Percentiles rank a stretch among this genome's conserved stretches.
phyloP scores from a whole-genome alignment of 2,113 vertebrate genomes.

The Anas platyrhynchos region DNA sequence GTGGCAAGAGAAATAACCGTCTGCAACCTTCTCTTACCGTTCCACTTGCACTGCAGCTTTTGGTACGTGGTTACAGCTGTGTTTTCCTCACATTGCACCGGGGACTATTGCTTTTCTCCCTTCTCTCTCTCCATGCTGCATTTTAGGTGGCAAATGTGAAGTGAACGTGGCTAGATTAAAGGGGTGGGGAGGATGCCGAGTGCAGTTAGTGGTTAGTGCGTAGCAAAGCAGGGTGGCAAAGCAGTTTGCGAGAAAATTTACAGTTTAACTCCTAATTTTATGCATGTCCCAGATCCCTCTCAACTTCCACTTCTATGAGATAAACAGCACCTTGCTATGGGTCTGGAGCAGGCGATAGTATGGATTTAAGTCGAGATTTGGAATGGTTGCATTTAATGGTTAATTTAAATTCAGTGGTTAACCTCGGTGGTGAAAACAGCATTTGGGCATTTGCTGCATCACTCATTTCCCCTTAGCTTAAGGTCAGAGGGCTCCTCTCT shows the following conservation, averaged over 20 bases:
- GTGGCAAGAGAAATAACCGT: rapidly evolving
- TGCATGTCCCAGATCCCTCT: neutral
- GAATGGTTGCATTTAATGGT: neutral
- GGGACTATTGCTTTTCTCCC: neutral
- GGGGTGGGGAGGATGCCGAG: neutral
- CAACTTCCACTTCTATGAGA: neutral
- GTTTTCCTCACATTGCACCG: neutral
- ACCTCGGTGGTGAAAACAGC: neutral
- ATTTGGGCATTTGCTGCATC: neutral
- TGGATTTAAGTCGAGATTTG: neutral
- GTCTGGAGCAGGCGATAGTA: neutral
- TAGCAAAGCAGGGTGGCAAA: neutral
- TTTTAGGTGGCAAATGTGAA: neutral
- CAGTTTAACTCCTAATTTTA: neutral
- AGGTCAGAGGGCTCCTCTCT: rapidly evolving
- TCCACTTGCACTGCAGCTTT: neutral
- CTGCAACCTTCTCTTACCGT: neutral
- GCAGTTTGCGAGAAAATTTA: neutral
- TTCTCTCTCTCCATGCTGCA: neutral
- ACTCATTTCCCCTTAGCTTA: neutral
- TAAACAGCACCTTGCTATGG: neutral
- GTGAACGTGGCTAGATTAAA: neutral
- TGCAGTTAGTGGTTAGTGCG: neutral
- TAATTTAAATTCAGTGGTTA: neutral
- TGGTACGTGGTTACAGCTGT: neutral